Percentiles rank a stretch among this genome's conserved stretches.
Evolutionary conservation across 2,797 vertebrate species (phyloP).

Genomic region (Kryptopterus vitreolus): DNA sequence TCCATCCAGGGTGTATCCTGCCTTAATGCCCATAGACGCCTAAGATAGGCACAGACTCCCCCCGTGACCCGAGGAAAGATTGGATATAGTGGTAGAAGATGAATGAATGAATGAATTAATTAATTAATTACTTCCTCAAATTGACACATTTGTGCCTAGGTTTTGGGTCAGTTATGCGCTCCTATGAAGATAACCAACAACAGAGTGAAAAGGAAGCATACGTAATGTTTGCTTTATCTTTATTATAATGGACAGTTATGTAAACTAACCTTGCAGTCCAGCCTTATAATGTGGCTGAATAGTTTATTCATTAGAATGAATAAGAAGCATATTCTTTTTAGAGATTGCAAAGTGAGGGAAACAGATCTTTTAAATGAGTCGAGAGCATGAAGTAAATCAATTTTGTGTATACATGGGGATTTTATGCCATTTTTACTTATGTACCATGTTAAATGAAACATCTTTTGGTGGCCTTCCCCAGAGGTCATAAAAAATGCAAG

Average conservation of each 20-base stretch:
- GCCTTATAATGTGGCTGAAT: neutral
- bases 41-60: too few species aligned
- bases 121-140: neutral
- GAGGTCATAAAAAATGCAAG: neutral
- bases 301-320: neutral
- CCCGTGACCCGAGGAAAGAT: too few species aligned
- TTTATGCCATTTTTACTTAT: neutral
- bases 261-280: neutral
- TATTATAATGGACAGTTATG: neutral
- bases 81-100: too few species aligned
- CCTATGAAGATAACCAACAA: neutral
- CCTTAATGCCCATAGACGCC: too few species aligned
- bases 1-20: too few species aligned
- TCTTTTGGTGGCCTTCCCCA: neutral
- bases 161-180: slow-evolving; percentile 4
- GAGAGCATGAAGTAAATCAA: neutral
- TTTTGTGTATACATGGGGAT: neutral
- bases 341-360: neutral
- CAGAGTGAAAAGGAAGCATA: too few species aligned
- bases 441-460: neutral
- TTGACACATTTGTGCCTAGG: neutral
- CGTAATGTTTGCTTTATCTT: too few species aligned
- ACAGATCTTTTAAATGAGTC: neutral
- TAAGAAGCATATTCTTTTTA: neutral
- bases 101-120: too few species aligned